Conservation (phyloP, 2,888 invertebrate species). For the Yponomeuta malinellus region DNA sequence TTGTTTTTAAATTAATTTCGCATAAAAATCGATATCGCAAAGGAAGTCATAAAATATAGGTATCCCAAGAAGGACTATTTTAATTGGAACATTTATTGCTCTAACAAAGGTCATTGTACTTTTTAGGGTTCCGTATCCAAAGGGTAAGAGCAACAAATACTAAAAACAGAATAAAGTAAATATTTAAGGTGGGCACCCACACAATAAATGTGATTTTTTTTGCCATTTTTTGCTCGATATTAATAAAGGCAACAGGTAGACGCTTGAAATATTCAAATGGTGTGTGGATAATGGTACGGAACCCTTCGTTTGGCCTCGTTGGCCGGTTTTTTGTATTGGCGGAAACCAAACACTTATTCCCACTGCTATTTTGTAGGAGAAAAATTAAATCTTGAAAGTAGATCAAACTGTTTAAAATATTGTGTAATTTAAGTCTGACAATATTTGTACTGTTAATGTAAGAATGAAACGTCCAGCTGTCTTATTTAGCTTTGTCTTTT, state of each 20-base stretch:
- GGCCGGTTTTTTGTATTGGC: background rate
- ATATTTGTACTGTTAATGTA: too few species aligned
- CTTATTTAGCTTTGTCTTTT: background rate
- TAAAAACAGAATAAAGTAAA: too few species aligned
- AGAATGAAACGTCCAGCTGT: too few species aligned
- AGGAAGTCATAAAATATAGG: background rate
- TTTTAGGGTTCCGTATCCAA: background rate
- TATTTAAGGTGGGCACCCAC: too few species aligned
- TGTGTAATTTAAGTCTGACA: too few species aligned
- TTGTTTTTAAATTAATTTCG: background rate
- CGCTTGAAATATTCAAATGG: too few species aligned
- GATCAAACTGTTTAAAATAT: background rate
- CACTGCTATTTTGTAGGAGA: background rate
- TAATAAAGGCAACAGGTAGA: too few species aligned
- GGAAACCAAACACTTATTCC: background rate
- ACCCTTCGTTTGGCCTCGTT: too few species aligned
- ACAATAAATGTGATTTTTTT: too few species aligned
- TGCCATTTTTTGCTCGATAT: too few species aligned
- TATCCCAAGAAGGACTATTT: background rate
- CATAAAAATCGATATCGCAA: background rate
- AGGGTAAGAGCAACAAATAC: too few species aligned
- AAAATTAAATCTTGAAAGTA: background rate
- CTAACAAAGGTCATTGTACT: background rate
- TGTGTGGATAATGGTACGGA: too few species aligned
- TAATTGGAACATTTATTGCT: background rate